Conservation (phyloP, 1,140 invertebrate genomes). For the Drosophila sp. region DNA sequence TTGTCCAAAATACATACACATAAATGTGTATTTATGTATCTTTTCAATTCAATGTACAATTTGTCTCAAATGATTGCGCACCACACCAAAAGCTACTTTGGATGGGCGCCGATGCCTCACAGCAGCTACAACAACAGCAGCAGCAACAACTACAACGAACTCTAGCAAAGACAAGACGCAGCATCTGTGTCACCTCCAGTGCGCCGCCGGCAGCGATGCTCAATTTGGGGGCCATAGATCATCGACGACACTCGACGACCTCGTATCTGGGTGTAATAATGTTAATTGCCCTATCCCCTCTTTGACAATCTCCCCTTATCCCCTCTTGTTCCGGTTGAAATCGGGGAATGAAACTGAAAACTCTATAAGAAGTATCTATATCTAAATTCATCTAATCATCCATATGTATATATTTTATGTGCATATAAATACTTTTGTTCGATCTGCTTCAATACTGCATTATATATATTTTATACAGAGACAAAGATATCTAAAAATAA, state of each 20-base stretch:
- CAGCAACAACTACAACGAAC: constrained; percentile 50
- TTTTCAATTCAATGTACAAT: constrained; percentile 43
- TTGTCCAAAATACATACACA: constrained; percentile 4
- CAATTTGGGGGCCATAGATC: constrained; percentile 57
- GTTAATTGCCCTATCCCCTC: constrained; percentile 36
- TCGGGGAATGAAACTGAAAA: constrained; percentile 50
- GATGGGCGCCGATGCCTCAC: constrained; percentile 72
- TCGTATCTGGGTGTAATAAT: constrained; percentile 84
- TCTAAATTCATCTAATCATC: too few species aligned
- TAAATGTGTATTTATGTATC: constrained; percentile 16
- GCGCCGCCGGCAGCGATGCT: constrained; percentile 67
- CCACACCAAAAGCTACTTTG: constrained; percentile 71
- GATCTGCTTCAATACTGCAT: background rate
- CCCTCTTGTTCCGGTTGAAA: background rate
- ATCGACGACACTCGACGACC: constrained; percentile 78
- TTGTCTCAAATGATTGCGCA: constrained; percentile 40
- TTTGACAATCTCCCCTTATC: constrained; percentile 2
- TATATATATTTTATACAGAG: too few species aligned
- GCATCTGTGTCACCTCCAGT: constrained; percentile 79
- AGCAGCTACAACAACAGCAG: constrained; percentile 57
- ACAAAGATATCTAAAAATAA: too few species aligned
- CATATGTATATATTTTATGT: too few species aligned
- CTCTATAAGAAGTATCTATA: background rate
- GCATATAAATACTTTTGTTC: background rate
- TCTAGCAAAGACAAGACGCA: constrained; percentile 67